phyloP scores from a whole-genome alignment of 2,113 vertebrate genomes.

The Mandrillus leucophaeus region DNA sequence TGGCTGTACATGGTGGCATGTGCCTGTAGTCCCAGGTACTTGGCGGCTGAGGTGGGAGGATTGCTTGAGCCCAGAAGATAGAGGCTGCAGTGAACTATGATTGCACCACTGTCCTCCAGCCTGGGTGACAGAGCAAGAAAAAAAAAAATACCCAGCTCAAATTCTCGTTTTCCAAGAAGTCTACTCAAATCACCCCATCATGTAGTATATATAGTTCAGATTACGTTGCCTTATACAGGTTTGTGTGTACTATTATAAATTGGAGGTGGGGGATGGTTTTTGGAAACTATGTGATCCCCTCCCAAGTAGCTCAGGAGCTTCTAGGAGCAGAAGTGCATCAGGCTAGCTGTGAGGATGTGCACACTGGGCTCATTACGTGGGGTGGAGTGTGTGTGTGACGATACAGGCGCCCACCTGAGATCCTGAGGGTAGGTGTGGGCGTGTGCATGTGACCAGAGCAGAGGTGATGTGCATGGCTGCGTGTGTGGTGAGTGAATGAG shows the following conservation, averaged over 20 bases:
- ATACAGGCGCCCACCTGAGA: background rate
- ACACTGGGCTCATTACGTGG: background rate
- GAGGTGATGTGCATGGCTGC: background rate
- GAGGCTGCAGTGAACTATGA: no score
- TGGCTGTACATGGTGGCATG: no score
- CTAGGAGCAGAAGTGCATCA: rapidly evolving
- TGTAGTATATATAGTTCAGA: background rate
- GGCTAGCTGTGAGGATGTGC: background rate
- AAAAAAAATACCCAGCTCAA: background rate
- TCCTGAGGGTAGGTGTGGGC: background rate
- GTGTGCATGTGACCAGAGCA: background rate
- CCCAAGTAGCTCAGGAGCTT: background rate
- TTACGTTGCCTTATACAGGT: background rate
- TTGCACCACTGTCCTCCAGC: no score
- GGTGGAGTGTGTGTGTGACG: background rate
- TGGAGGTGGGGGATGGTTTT: background rate
- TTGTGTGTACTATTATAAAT: background rate
- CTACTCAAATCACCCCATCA: background rate
- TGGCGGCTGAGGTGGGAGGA: no score
- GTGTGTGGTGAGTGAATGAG: background rate
- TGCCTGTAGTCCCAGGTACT: no score
- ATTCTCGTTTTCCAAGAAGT: conserved; percentile 8
- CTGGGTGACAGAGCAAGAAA: no score
- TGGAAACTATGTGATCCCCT: background rate
- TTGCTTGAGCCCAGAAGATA: no score